A percentile compares a stretch with the other conserved stretches of the same genome.
phyloP scores from a whole-genome alignment of 2,888 invertebrate species.

The Himalopsyche japonica region DNA sequence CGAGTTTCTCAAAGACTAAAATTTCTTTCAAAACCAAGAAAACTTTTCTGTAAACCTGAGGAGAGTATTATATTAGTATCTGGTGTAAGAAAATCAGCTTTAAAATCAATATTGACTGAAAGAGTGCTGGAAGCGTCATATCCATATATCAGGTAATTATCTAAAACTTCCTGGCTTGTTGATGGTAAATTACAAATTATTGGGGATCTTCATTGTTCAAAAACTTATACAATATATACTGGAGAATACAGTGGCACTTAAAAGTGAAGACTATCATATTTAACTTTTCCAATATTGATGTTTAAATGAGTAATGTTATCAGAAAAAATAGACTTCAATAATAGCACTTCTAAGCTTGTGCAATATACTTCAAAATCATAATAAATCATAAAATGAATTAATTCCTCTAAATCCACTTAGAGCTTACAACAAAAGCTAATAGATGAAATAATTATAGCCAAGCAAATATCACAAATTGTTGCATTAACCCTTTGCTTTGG shows the following conservation, averaged over 20 bases:
- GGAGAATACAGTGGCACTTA: background rate
- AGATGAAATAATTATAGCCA: too few species aligned
- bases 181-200: background rate
- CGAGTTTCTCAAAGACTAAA: background rate
- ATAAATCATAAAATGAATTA: too few species aligned
- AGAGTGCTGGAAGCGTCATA: background rate
- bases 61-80: background rate
- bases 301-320: too few species aligned
- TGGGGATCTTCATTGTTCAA: too few species aligned
- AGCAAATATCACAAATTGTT: too few species aligned
- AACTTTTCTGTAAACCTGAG: background rate
- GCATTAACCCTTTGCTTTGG: too few species aligned
- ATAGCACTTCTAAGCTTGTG: too few species aligned
- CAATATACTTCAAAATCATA: too few species aligned
- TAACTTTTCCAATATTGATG: background rate
- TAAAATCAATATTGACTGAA: background rate
- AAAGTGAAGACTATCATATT: background rate
- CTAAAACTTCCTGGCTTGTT: background rate
- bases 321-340: too few species aligned
- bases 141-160: background rate
- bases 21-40: background rate
- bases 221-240: too few species aligned
- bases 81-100: background rate
- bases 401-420: too few species aligned
- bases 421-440: too few species aligned